Base-by-base conservation (phyloP, 2,888 invertebrate species). In the Coelinius sp. region DNA sequence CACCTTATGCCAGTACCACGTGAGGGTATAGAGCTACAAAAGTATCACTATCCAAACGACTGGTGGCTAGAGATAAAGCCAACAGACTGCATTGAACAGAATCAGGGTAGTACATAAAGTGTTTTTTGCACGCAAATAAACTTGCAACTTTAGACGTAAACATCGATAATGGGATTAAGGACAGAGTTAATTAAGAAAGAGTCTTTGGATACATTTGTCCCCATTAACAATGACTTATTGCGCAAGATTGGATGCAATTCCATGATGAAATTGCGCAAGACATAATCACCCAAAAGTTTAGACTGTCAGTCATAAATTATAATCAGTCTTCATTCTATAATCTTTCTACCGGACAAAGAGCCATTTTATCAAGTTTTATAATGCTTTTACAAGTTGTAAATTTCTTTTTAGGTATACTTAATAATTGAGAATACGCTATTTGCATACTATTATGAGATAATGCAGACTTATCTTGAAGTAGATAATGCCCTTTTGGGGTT, bases 11-110 rank as follows among this genome's bases (percentile, higher is more conserved):
- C 90, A 8, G 90, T 89, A 14, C 91, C 91, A 1, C 82, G 89
- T 59, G 91, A 90, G 79, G 90, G 90, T 66, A 89, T 90, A 44
- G 91, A 91, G 83, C 86, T 91, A 52, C 90, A 91, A 75, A 91
- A 91, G 79, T 91, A 91, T 81, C 89, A 91, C 64, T 91, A 90
- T 80, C 90, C 90, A 0, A 88, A 90, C 70, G 88, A 89, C 74
- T 91, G 91, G 91, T 91, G 91, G 91, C 85, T 89, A 75, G 89
- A 89, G 79, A 82, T 88, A 56, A 84, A 88, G 59, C 89, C 89
- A 7, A 86, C 87, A 62, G 88, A 89, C 75, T 89, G 89, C 52
- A 76, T 83, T 41, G 84, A 84, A 64, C 79, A 74, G 1, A 79
- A 80, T 68, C 79, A 81, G 56, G 59, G 73, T 7, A 78, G 75